Evolutionary conservation across 2,113 vertebrate species (phyloP), one percentile per base, ranked within the genome.

Genomic region (Toxostoma redivivum): DNA sequence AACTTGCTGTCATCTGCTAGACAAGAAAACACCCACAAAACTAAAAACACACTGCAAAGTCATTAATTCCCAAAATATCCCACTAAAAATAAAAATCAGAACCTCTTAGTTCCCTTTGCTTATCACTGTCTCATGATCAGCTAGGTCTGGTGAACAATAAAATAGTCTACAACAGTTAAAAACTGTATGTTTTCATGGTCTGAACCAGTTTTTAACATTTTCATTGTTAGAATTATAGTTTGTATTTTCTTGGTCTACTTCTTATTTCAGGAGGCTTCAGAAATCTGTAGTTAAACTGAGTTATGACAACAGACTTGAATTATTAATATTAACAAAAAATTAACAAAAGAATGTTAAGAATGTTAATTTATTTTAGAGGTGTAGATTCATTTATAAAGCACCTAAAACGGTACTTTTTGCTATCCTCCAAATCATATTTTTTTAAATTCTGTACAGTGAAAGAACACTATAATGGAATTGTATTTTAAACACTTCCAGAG

Each of bases 71-170:
- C 81, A 82, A 94, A 97, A 94, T 78, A 77, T 33, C 71, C 61
- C 67, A 56, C 94, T 96, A 93, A 91, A 95, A 96, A 95, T 94
- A 96, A 94, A 95, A 95, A 94, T 90, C 82, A 92, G 94, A 96
- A 94, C 78, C 64, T 83, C 51, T 88, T 93, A 96, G 64, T 93
- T 97, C 85, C 88, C 64, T 89, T 77, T 90, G 74, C 81, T 62
- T 91, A 91, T 85, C 78, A 62, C 64, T 40, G 56, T 66, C 81
- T 77, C 84, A 90, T 80, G 92, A 92, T 94, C 60, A 82, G 33
- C 70, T 67, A 62, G 20, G 47, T 72, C 51, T 71, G 62, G 48
- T 31, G 60, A 92, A 91, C 47, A 88, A 62, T 58, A 80, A 57
- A 85, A 86, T 3, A 57, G 47, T 12, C 58, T 62, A 35, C 9